Percentiles rank a stretch among this genome's conserved stretches.
These are phyloP conservation scores for Digitonthophagus gazella DNA, from an alignment of 2,888 invertebrate species.

Conservation along the genomic window DNA sequence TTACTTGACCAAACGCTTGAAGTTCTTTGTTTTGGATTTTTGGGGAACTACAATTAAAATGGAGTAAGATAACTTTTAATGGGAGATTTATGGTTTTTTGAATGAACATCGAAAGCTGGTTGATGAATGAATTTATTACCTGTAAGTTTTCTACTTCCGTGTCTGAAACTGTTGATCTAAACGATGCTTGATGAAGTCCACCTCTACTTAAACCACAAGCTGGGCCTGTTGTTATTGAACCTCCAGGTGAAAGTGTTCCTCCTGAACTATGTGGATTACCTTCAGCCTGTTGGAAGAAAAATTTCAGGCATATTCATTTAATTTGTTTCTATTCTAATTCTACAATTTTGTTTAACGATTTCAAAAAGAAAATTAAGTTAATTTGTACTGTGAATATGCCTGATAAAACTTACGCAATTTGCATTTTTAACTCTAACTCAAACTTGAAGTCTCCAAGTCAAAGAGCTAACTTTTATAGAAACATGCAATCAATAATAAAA, in stretches of 20 bases:
- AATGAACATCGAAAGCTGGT: constrained; percentile 24
- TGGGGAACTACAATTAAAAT: constrained; percentile 59
- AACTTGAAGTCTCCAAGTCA: neutral
- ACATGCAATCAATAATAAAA: constrained; percentile 17
- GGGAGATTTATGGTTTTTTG: neutral
- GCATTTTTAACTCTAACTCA: neutral
- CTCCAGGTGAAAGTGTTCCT: constrained; percentile 58
- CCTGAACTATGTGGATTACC: constrained; percentile 69
- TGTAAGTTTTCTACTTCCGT: constrained; percentile 88
- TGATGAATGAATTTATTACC: constrained; percentile 56
- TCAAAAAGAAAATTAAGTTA: neutral
- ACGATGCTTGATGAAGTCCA: constrained; percentile 65
- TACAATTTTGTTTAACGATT: neutral
- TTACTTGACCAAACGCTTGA: constrained; percentile 92
- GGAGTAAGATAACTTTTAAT: constrained; percentile 28
- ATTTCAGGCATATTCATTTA: constrained; percentile 43
- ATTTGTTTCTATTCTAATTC: neutral
- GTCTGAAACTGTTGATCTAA: constrained; percentile 91
- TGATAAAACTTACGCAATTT: constrained; percentile 21
- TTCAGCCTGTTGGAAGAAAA: constrained; percentile 53
- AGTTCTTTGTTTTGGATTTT: constrained; percentile 73
- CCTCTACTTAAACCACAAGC: constrained; percentile 70
- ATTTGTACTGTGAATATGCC: constrained; percentile 30
- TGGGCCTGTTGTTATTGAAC: constrained; percentile 75
- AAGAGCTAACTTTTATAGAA: constrained; percentile 3